Evolutionary conservation across 1,140 invertebrate species (phyloP).

Genomic region (Leptestheria dahalacensis): DNA sequence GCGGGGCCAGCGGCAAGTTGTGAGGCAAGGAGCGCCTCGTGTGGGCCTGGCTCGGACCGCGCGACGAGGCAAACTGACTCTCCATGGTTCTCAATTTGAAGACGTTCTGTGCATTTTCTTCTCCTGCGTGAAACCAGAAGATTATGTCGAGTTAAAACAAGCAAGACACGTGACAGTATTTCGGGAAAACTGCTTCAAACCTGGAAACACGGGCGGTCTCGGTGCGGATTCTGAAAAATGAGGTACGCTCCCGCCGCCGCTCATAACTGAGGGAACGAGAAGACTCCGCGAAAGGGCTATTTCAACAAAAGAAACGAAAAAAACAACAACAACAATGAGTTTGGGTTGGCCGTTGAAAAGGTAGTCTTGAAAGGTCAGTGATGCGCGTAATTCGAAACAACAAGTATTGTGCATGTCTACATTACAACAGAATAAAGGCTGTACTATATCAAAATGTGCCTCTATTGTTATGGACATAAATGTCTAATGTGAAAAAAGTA

Average conservation of each 20-base stretch:
- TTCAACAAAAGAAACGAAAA: too few species aligned
- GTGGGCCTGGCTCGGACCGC: conserved; percentile 6
- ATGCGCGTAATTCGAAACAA: background rate
- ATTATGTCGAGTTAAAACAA: background rate
- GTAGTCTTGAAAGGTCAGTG: background rate
- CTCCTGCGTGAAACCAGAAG: background rate
- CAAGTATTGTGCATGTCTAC: too few species aligned
- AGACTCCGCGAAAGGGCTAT: background rate
- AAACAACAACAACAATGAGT: too few species aligned
- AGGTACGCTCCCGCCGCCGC: background rate
- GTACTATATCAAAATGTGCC: too few species aligned
- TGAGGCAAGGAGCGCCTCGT: background rate
- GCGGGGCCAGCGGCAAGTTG: background rate
- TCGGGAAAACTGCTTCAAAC: background rate
- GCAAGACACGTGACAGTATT: background rate
- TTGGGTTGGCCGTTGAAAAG: too few species aligned
- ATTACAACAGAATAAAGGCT: too few species aligned
- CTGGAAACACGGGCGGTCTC: conserved; percentile 14
- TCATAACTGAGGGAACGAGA: conserved; percentile 6
- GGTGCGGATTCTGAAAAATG: conserved; percentile 13
- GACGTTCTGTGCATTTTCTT: conserved; percentile 10
- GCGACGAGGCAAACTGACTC: background rate
- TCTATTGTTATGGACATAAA: too few species aligned
- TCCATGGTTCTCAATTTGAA: conserved; percentile 2
- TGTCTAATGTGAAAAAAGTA: background rate